Evolutionary conservation across 2,888 invertebrate species (phyloP), one percentile per base, ranked within the genome.

Genomic region (Nycteola revayana): DNA sequence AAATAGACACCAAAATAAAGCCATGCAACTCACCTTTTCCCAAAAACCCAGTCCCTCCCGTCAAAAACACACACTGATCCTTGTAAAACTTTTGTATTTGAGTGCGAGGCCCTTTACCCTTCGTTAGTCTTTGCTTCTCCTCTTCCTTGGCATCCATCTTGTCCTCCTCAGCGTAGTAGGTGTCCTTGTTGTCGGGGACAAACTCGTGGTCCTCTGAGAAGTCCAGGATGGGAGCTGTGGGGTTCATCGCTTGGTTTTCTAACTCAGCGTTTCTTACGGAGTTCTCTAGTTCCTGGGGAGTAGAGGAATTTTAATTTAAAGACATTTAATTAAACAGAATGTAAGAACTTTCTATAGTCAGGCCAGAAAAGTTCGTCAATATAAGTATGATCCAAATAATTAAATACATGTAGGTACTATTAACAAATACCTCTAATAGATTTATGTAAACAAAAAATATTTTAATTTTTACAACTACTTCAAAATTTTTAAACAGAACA

Each of bases 151-250:
- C 86, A 28, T 89, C 88, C 0, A 73, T 61, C 10, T 82, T 71
- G 41, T 85, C 85, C 32, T 82, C 85, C n/a, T 84, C 79, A 0
- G 80, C 75, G 52, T 90, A 91, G 47, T 87, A 90, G 7, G 86
- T 75, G 45, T 90, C 60, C 48, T 85, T 71, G 42, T 76, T 75
- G 22, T 87, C 84, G 0, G 91, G 89, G 0, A 83, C 76, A 61
- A 91, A 91, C 47, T 86, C 83, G 43, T 88, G 85, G 64, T 90
- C 90, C 49, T 90, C 90, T 0, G 90, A 81, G 51, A 66, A 90
- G 60, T 91, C 90, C 25, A 85, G 46, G 14, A 85, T 77, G 0
- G 75, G 70, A 0, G 86, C 86, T 1, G 78, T 76, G 0, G 87
- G 82, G 31, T 76, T 85, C 85, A 88, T 84, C 0, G 76, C 76